Conservation (phyloP, 2,113 vertebrate genomes). For the Philantomba maxwellii region DNA sequence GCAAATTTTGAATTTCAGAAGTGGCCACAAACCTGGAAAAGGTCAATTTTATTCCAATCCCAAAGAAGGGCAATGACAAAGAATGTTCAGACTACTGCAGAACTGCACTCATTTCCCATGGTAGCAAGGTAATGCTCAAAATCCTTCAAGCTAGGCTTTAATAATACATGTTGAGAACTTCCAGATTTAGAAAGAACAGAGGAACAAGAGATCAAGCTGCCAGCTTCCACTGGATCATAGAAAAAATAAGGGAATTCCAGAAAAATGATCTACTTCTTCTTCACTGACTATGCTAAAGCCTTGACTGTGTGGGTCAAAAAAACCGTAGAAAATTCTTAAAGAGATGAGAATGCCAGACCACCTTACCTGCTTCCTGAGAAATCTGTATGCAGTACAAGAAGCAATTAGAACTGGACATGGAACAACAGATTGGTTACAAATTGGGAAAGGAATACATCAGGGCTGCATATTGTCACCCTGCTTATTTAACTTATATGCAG, state of each 20-base stretch:
- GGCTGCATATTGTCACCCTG: background rate
- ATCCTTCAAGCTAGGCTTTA: background rate
- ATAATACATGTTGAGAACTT: background rate
- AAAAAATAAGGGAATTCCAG: background rate
- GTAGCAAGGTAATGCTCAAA: background rate
- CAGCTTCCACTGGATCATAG: background rate
- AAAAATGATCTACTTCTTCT: background rate
- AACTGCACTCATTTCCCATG: background rate
- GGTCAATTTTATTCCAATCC: background rate
- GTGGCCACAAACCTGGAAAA: background rate
- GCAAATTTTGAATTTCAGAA: background rate
- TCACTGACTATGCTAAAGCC: background rate
- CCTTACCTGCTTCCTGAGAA: background rate
- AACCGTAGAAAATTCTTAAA: background rate
- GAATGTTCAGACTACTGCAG: background rate
- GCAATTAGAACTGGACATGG: background rate
- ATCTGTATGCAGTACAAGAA: background rate
- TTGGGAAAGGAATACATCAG: background rate
- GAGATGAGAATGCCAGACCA: background rate
- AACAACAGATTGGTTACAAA: background rate
- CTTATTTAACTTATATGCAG: background rate
- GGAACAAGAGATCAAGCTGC: background rate
- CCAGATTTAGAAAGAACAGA: background rate
- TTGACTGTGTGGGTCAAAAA: background rate
- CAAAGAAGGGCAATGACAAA: background rate